Evolutionary conservation across 2,797 vertebrate species (phyloP).

Genomic region (Petrocephalus schoutedeni): DNA sequence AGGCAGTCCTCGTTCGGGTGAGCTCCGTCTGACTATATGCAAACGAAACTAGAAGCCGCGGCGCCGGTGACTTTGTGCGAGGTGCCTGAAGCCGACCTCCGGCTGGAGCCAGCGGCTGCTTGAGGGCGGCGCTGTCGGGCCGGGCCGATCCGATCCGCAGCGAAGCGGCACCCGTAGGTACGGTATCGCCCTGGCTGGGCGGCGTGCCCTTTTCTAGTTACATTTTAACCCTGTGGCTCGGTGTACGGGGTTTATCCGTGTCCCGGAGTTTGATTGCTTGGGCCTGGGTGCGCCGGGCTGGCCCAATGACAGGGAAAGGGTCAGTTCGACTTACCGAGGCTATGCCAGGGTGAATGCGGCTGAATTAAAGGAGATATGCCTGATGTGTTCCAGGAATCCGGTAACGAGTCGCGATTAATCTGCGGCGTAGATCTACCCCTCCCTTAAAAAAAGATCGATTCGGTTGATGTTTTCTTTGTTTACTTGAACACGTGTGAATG

Average conservation of each 20-base stretch:
- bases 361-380: slow-evolving; percentile 36
- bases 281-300: slow-evolving; percentile 1
- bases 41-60: background rate
- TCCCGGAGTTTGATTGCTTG: slow-evolving; percentile 21
- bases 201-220: background rate
- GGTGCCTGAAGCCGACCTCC: background rate
- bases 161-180: background rate
- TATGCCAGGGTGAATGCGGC: background rate
- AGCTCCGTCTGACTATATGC: background rate
- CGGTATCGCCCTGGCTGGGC: background rate
- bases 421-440: background rate
- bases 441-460: background rate
- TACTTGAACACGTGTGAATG: background rate
- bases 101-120: background rate
- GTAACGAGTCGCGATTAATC: slow-evolving; percentile 29
- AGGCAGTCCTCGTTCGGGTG: background rate
- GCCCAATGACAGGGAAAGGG: background rate
- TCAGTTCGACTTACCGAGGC: background rate
- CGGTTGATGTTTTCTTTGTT: background rate
- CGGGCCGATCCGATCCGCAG: background rate
- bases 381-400: slow-evolving; percentile 23
- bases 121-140: background rate
- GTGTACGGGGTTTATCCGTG: background rate
- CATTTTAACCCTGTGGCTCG: background rate
- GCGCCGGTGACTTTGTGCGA: background rate